Base-by-base conservation (phyloP, 2,888 invertebrate species). In the Saturnia pavonia region DNA sequence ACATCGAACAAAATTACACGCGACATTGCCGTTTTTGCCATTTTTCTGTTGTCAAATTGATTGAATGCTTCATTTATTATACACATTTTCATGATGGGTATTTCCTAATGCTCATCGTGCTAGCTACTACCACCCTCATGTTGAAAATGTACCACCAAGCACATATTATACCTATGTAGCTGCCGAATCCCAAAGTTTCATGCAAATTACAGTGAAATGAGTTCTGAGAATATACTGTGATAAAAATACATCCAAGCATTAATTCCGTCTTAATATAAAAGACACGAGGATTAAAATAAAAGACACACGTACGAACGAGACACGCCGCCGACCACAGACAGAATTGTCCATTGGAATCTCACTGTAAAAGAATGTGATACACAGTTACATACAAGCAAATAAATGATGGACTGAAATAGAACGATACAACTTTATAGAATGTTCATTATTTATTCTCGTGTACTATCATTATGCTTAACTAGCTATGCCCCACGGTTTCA, bases 281-380 rank as follows among this genome's bases (percentile, higher is more conserved):
- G n/a, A 19, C 14, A 16, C 65, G 40, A 40, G 65, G 34, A 16
- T 8, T 40, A 65, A 65, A 65, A 65, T 65, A 65, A 65, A 63
- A 40, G 19, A 57, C n/a, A 54, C 57, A 57, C 25, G 57, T 57
- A 65, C 65, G 40, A 40, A 65, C 40, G 65, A 40, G 65, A 65
- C 65, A 65, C 3, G 22, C 40, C 63, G 16, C n/a, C 40, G 65
- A 65, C 65, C 12, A n/a, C 34, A 34, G 65, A 65, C 34, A 40
- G 65, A 65, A 65, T 65, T 65, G 65, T 65, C 40, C 65, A n/a
- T 65, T 65, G 65, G 40, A 34, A 65, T 65, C 60, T 34, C n/a
- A 40, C 34, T 63, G 27, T 34, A 63, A 40, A 65, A 14, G 22
- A 7, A 65, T 40, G 9, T 65, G 34, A 40, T 65, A 65, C 40